Evolutionary conservation across 2,113 vertebrate species (phyloP), one percentile per base, ranked within the genome.

Genomic region (Cryptoleucopteryx plumbea): DNA sequence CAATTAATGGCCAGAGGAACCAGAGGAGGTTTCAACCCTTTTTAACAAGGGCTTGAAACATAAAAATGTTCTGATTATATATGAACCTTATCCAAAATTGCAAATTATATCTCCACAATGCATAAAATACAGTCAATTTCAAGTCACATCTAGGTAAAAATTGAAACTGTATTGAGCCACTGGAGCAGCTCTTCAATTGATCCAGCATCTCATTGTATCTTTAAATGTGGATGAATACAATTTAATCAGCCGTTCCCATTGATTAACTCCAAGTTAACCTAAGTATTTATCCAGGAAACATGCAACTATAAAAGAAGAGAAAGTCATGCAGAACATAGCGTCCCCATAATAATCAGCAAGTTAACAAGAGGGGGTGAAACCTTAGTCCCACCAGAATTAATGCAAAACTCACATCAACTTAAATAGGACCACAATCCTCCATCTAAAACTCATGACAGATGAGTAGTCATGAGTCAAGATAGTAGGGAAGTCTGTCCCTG

Each of bases 21-120:
- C 74, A 94, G 67, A 85, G 40, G 13, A 88, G 78, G 78, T 94
- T 94, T 92, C 4, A 34, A 95, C 86, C 94, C 84, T 97, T 94
- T 95, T 88, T 92, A 97, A 92, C 38, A 82, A 92, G 71, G 81
- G 83, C 89, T 86, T 92, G 81, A 95, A 96, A 95, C 81, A 95
- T 87, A 91, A 95, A 97, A 96, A 83, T 86, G 56, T 81, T 87
- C 91, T 94, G 94, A 96, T 98, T 96, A 96, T 80, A 50, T 29
- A 94, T 32, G 67, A 97, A 72, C 52, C 67, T 90, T 86, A 88
- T 81, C 78, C 85, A 94, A 97, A 97, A 95, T 86, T 96, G 84
- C 88, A 93, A 94, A 94, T 95, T 94, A 68, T 82, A 96, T 22
- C 42, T 89, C 88, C 80, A 94, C 87, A 96, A 92, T 82, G 92